A percentile compares a stretch with the other conserved stretches of the same genome.
Conservation (phyloP, 2,888 invertebrate species). For the Melikaiella ostensackeni region DNA sequence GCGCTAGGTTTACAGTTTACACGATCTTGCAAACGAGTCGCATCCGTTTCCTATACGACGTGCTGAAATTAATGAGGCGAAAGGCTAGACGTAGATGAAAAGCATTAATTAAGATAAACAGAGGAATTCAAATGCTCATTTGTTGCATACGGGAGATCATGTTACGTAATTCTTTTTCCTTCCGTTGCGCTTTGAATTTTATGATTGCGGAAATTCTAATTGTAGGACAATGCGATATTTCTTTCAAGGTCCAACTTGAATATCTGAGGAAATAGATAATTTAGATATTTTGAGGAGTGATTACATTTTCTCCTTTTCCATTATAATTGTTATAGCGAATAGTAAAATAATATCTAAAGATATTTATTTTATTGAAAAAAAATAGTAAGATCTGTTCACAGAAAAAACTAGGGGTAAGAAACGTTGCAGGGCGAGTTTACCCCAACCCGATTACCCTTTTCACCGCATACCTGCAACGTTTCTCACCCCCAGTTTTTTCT, state of each 20-base stretch:
- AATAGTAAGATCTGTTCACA: too few species aligned
- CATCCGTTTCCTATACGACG: slow-evolving; percentile 43
- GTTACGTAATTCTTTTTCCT: slow-evolving; percentile 10
- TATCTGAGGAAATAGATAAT: not conserved
- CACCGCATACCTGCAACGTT: too few species aligned
- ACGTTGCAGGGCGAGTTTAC: too few species aligned
- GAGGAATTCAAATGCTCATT: slow-evolving; percentile 12
- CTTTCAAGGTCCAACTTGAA: not conserved
- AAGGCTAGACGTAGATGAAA: slow-evolving; percentile 14
- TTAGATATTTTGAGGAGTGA: not conserved
- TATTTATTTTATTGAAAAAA: not conserved
- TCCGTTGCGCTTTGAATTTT: not conserved
- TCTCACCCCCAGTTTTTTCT: too few species aligned
- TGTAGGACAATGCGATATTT: not conserved
- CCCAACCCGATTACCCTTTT: too few species aligned
- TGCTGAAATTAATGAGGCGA: slow-evolving; percentile 3
- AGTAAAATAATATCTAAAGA: not conserved
- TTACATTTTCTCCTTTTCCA: not conserved
- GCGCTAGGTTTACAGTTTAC: slow-evolving; percentile 42
- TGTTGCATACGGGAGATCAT: not conserved
- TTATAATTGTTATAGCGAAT: not conserved
- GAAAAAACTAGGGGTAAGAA: too few species aligned
- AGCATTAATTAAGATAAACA: slow-evolving; percentile 15
- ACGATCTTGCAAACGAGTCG: slow-evolving; percentile 46
- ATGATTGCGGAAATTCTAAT: slow-evolving; percentile 12